Evolutionary conservation across 1,140 invertebrate species (phyloP).

Genomic region (Thaumatotibia leucotreta): DNA sequence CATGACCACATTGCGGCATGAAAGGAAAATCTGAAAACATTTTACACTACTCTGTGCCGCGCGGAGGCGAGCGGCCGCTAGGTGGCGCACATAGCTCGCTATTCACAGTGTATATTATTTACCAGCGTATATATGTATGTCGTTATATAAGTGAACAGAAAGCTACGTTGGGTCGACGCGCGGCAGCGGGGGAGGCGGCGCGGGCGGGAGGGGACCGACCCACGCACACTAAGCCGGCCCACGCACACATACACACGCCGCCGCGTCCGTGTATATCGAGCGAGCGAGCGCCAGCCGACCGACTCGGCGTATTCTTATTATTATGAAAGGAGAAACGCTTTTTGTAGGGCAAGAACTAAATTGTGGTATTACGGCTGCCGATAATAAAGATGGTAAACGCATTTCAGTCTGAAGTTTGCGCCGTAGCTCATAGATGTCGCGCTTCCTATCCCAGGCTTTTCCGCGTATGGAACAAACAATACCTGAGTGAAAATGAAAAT

Average conservation of each 20-base stretch:
- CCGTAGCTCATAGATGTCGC: slow-evolving; percentile 70
- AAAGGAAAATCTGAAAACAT: slow-evolving; percentile 55
- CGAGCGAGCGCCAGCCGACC: slow-evolving; percentile 59
- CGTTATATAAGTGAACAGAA: slow-evolving; percentile 76
- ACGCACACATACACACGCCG: slow-evolving; percentile 43
- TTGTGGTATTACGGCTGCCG: slow-evolving; percentile 68
- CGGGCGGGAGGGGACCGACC: slow-evolving; percentile 24
- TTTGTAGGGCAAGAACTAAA: slow-evolving; percentile 77
- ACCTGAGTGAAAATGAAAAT: not conserved
- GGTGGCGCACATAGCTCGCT: slow-evolving; percentile 72
- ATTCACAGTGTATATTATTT: slow-evolving; percentile 71
- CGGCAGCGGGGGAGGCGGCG: slow-evolving; percentile 26
- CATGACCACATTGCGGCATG: slow-evolving; percentile 37
- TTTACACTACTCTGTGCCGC: slow-evolving; percentile 50
- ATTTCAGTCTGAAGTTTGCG: slow-evolving; percentile 71
- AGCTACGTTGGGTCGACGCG: slow-evolving; percentile 61
- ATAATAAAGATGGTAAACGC: slow-evolving; percentile 74
- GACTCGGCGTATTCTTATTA: slow-evolving; percentile 75
- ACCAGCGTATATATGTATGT: slow-evolving; percentile 67
- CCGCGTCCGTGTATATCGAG: slow-evolving; percentile 52
- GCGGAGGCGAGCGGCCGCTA: slow-evolving; percentile 53
- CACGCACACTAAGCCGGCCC: slow-evolving; percentile 36
- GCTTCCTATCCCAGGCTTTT: slow-evolving; percentile 43
- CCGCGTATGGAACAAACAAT: slow-evolving; percentile 19
- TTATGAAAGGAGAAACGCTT: slow-evolving; percentile 76